Evolutionary conservation across 2,888 invertebrate species (phyloP).

Genomic region (Theristus sp.): DNA sequence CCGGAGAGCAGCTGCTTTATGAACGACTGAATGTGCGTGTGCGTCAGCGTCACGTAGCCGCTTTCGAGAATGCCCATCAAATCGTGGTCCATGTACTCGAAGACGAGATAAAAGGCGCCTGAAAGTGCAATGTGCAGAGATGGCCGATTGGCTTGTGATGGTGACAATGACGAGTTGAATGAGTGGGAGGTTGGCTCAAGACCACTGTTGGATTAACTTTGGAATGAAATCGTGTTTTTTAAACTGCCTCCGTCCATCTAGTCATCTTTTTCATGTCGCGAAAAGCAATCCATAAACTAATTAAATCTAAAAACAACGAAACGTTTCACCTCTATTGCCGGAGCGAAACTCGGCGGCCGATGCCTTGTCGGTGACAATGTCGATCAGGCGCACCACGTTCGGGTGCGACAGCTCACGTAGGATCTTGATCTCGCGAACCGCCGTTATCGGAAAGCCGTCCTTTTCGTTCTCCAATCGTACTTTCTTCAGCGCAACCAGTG

Average conservation of each 20-base stretch:
- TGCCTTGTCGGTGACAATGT: slow-evolving; percentile 95
- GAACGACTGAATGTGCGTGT: slow-evolving; percentile 84
- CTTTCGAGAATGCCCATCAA: slow-evolving; percentile 94
- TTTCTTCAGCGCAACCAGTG: slow-evolving; percentile 73
- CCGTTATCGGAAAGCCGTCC: slow-evolving; percentile 80
- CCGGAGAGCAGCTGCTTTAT: slow-evolving; percentile 87
- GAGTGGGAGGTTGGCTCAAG: too few species aligned
- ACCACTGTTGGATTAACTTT: too few species aligned
- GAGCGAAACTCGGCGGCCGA: slow-evolving; percentile 58
- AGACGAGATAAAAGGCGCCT: slow-evolving; percentile 95
- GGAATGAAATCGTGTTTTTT: too few species aligned
- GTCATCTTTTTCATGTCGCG: too few species aligned
- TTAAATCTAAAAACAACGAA: too few species aligned
- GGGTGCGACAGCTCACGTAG: slow-evolving; percentile 83
- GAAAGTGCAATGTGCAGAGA: too few species aligned
- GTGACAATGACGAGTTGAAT: too few species aligned
- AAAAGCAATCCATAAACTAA: too few species aligned
- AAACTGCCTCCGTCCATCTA: too few species aligned
- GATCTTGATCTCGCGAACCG: slow-evolving; percentile 88
- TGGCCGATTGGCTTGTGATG: too few species aligned
- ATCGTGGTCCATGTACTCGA: slow-evolving; percentile 99
- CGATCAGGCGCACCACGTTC: slow-evolving; percentile 86
- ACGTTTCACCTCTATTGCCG: slow-evolving; percentile 10
- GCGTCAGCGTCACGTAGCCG: slow-evolving; percentile 84
- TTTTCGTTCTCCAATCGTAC: slow-evolving; percentile 95